phyloP scores from a whole-genome alignment of 2,888 invertebrate species.

The Caenorhabditis becei region DNA sequence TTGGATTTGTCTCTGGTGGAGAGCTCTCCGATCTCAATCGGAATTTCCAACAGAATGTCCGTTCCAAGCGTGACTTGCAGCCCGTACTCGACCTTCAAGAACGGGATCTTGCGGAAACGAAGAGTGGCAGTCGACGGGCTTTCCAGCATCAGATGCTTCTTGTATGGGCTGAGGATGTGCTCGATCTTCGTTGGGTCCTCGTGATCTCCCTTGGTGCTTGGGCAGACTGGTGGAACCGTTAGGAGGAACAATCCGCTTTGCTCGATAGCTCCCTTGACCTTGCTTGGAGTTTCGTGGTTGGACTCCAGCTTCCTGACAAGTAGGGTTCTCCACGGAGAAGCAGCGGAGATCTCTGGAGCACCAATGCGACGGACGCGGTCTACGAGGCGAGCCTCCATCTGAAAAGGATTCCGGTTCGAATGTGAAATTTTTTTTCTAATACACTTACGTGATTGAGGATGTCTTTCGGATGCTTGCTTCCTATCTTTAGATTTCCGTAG shows the following conservation, averaged over 20 bases:
- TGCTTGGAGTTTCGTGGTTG: slow-evolving; percentile 41
- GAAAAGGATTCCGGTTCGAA: too few relatives aligned
- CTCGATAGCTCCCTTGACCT: slow-evolving; percentile 59
- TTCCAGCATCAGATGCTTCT: slow-evolving; percentile 66
- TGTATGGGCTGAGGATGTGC: slow-evolving; percentile 62
- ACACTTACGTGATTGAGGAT: slow-evolving; percentile 68
- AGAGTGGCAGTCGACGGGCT: slow-evolving; percentile 72
- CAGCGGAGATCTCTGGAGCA: slow-evolving; percentile 64
- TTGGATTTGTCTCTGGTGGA: slow-evolving; percentile 64
- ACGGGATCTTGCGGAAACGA: slow-evolving; percentile 70
- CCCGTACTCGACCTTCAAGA: slow-evolving; percentile 72
- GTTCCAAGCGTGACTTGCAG: slow-evolving; percentile 70
- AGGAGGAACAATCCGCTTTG: slow-evolving; percentile 63
- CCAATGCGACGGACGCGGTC: slow-evolving; percentile 67
- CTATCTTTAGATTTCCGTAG: slow-evolving; percentile 71
- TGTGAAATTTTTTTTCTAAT: too few relatives aligned
- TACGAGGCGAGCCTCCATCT: slow-evolving; percentile 73
- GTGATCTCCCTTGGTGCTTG: slow-evolving; percentile 67
- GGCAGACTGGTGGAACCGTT: slow-evolving; percentile 68
- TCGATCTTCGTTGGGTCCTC: slow-evolving; percentile 60
- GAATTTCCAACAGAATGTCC: slow-evolving; percentile 66
- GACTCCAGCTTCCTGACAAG: slow-evolving; percentile 59
- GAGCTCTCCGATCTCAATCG: slow-evolving; percentile 68
- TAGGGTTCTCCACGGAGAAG: slow-evolving; percentile 65
- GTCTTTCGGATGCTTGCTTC: slow-evolving; percentile 72